Percentiles rank a stretch among this genome's conserved stretches.
These are phyloP conservation scores for Megalops cyprinoides DNA, from an alignment of 2,797 vertebrate species.

Conservation along the genomic window DNA sequence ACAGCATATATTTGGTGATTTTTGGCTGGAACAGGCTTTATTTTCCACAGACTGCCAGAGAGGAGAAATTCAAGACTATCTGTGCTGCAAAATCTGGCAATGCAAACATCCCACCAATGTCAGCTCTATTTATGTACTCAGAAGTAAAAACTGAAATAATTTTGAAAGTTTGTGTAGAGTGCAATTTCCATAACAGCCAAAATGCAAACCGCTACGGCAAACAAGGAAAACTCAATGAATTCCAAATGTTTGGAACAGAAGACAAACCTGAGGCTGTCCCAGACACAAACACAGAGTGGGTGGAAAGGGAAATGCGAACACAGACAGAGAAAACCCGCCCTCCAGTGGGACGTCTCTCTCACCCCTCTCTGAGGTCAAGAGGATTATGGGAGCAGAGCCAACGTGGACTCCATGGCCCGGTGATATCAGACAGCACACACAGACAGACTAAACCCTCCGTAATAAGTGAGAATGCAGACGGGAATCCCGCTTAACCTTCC, in stretches of 20 bases:
- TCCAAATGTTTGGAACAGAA: neutral
- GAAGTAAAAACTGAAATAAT: no score
- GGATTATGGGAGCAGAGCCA: neutral
- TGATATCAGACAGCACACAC: neutral
- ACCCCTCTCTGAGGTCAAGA: neutral
- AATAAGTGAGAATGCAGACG: neutral
- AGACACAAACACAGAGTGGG: neutral
- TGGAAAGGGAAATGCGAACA: no score
- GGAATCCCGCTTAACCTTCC: neutral
- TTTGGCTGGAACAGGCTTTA: neutral
- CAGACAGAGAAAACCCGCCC: no score
- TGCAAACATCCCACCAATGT: no score
- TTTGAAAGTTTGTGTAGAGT: no score
- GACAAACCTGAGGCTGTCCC: neutral
- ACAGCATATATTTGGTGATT: neutral
- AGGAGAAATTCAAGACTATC: no score
- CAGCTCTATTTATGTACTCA: no score
- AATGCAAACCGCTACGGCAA: no score
- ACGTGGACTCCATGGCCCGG: no score
- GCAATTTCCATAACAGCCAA: neutral
- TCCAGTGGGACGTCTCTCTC: no score
- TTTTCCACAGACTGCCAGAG: no score
- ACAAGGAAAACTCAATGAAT: neutral
- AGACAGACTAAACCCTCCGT: neutral
- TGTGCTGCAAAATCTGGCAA: no score